Base-by-base conservation (phyloP, 2,888 invertebrate genomes). In the Metalampra italica region DNA sequence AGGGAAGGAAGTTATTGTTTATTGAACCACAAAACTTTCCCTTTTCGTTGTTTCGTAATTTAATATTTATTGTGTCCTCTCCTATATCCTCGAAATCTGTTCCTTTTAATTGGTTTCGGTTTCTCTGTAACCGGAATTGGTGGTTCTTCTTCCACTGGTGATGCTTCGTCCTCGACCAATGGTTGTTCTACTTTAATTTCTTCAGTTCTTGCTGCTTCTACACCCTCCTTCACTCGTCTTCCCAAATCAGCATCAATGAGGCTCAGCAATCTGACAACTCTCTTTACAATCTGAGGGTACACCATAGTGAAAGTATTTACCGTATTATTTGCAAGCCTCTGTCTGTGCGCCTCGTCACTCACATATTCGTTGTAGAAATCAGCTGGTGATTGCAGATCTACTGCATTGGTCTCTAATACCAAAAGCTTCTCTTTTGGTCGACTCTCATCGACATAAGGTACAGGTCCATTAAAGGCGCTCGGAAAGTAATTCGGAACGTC, bases 201-300 rank as follows among this genome's bases (percentile, higher is more conserved):
- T 3, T 29, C 32, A 22, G 41, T 29, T 12, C 9, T 29, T 29
- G 29, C 30, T 13, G 13, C 42, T 22, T n/a, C 9, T 5, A 46
- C 15, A 9, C 29, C 46, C 15, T 14, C n/a, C 1, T 22, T 89
- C 14, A 96, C 81, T 68, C 91, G 84, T 56, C 82, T 87, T 0
- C 96, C 95, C 53, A 95, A 92, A 34, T 93, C 93, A 0, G 91
- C 73, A 75, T 95, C 93, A 0, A 94, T 94, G 65, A 94, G 90
- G 13, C 90, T 78, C 71, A 96, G 96, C 73, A 95, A 93, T 59
- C 91, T 92, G 5, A 97, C 90, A 3, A 94, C 93, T 48, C 96
- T 91, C 60, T 94, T 93, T 78, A 94, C 94, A 60, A 97, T 92
- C 69, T 96, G 44, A 0, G 53, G 46, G 8, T 52, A 42, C 7